These are phyloP conservation scores for Zosterops hypoxanthus DNA, from an alignment of 2,113 vertebrate species.

Conservation along the genomic window DNA sequence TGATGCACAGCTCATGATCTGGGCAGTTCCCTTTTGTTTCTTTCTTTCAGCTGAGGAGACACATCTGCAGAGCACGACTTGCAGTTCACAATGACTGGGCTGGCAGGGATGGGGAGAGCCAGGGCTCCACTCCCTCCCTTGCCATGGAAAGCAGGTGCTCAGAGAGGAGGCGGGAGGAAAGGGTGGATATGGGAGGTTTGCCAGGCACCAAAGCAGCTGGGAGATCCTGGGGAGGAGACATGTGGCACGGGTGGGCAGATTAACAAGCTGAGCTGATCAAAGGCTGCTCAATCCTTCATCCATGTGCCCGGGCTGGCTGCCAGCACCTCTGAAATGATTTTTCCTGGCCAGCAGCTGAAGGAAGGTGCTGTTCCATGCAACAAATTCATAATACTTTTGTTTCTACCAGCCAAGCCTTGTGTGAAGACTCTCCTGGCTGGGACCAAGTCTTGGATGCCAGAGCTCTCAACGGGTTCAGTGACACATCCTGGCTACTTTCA, in stretches of 20 bases:
- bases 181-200: not conserved
- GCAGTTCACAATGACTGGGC: not conserved
- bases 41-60: not conserved
- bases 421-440: not conserved
- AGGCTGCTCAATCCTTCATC: not conserved
- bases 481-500: not conserved
- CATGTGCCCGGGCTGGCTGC: not conserved
- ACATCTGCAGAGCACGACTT: not conserved
- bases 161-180: not conserved
- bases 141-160: not conserved
- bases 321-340: not conserved
- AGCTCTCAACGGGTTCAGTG: not conserved
- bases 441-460: not conserved
- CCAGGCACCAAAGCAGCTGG: constrained; percentile 1
- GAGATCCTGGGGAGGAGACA: not conserved
- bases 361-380: not conserved
- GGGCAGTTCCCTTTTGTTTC: not conserved
- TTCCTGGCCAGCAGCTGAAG: not conserved
- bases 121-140: not conserved
- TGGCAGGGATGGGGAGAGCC: not conserved
- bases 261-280: not conserved
- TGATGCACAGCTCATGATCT: accelerated
- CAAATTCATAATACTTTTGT: not conserved
- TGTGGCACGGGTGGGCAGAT: not conserved
- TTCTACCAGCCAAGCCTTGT: not conserved